phyloP scores from a whole-genome alignment of 2,113 vertebrate species.

The Ptilonorhynchus violaceus region DNA sequence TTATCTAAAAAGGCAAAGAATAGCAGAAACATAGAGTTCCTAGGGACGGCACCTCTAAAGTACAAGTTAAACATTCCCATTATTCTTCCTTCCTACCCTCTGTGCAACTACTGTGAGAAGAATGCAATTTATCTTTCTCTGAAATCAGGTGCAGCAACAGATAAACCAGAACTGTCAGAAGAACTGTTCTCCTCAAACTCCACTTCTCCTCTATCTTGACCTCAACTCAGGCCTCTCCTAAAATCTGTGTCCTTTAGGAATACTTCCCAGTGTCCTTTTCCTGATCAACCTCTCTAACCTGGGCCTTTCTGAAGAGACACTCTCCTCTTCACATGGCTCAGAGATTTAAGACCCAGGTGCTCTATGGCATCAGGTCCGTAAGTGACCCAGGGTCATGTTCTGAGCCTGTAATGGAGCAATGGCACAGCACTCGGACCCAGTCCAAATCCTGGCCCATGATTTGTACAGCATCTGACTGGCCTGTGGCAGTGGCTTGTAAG shows the following conservation, averaged over 20 bases:
- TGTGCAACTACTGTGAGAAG: background rate
- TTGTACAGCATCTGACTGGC: background rate
- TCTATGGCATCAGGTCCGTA: background rate
- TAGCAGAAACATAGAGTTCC: background rate
- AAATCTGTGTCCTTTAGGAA: background rate
- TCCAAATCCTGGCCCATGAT: background rate
- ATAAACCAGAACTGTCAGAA: background rate
- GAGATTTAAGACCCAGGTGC: background rate
- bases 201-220: background rate
- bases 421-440: background rate
- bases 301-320: background rate
- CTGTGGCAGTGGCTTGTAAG: background rate
- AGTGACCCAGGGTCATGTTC: background rate
- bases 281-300: background rate
- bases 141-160: background rate
- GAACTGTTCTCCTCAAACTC: background rate
- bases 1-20: background rate
- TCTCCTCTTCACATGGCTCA: background rate
- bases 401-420: accelerated
- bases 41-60: background rate
- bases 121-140: background rate
- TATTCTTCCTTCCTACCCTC: background rate
- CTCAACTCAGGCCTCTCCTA: background rate
- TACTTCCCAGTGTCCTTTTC: background rate
- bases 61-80: background rate